phyloP scores from a whole-genome alignment of 1,140 invertebrate genomes.

The Eumaeus atala region DNA sequence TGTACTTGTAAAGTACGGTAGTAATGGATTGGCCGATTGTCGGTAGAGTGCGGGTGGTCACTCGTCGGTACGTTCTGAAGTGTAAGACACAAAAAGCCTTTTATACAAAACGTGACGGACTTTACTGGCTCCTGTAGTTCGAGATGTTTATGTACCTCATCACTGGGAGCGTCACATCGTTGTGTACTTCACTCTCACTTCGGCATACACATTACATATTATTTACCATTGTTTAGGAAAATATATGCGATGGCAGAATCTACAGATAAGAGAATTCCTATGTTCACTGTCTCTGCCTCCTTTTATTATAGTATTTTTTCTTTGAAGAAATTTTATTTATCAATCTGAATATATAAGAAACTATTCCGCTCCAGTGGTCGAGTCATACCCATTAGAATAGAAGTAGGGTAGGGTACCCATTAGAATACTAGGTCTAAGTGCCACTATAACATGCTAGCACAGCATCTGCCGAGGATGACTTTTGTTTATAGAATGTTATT shows the following conservation, averaged over 20 bases:
- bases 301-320: not conserved
- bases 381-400: too few relatives aligned
- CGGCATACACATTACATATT: not conserved
- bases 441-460: too few relatives aligned
- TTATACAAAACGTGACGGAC: constrained; percentile 6
- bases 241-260: not conserved
- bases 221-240: not conserved
- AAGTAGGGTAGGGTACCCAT: too few relatives aligned
- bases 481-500: not conserved
- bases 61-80: constrained; percentile 39
- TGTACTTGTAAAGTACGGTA: constrained; percentile 31
- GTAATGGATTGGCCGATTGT: constrained; percentile 61
- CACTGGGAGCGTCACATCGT: not conserved
- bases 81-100: constrained; percentile 30
- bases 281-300: not conserved
- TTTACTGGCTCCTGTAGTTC: constrained; percentile 9
- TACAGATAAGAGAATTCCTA: not conserved
- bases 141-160: constrained; percentile 5
- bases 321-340: not conserved
- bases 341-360: too few relatives aligned
- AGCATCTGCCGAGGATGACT: too few relatives aligned
- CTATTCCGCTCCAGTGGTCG: too few relatives aligned
- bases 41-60: constrained; percentile 49
- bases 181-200: not conserved
- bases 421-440: too few relatives aligned